Evolutionary conservation across 2,888 invertebrate genomes (phyloP).

Genomic region (Hirudinaria manillensis): DNA sequence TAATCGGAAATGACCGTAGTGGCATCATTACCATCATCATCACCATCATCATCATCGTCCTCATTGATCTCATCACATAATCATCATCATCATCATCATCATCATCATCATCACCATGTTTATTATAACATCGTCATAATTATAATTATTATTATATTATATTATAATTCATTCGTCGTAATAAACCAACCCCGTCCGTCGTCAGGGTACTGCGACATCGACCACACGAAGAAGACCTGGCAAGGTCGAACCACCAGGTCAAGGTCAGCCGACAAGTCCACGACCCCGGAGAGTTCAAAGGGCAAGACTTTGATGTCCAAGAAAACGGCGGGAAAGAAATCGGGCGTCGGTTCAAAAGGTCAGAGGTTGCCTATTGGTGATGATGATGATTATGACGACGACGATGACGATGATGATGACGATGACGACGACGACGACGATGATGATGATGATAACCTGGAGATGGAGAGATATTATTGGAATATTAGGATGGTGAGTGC

Average conservation of each 20-base stretch:
- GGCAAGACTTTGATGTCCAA: constrained; percentile 22
- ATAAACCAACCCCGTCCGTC: too few species aligned
- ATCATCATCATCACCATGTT: not conserved
- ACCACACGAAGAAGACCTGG: constrained; percentile 36
- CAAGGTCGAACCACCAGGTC: constrained; percentile 31
- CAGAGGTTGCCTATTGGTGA: not conserved
- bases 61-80: not conserved
- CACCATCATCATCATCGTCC: not conserved
- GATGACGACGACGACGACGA: constrained; percentile 20
- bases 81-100: not conserved
- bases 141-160: too few species aligned
- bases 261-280: constrained; percentile 34
- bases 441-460: constrained; percentile 13
- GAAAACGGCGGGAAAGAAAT: constrained; percentile 24
- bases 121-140: too few species aligned
- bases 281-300: constrained; percentile 34
- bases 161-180: too few species aligned
- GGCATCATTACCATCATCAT: too few species aligned
- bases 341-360: constrained; percentile 33
- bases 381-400: constrained; percentile 17
- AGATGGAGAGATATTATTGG: not conserved
- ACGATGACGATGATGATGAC: constrained; percentile 23
- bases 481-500: not conserved
- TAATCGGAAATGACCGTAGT: too few species aligned
- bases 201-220: constrained; percentile 35